A percentile compares a stretch with the other conserved stretches of the same genome.
Evolutionary conservation across 2,888 invertebrate species (phyloP).

Genomic region (Drosophila ustulata): DNA sequence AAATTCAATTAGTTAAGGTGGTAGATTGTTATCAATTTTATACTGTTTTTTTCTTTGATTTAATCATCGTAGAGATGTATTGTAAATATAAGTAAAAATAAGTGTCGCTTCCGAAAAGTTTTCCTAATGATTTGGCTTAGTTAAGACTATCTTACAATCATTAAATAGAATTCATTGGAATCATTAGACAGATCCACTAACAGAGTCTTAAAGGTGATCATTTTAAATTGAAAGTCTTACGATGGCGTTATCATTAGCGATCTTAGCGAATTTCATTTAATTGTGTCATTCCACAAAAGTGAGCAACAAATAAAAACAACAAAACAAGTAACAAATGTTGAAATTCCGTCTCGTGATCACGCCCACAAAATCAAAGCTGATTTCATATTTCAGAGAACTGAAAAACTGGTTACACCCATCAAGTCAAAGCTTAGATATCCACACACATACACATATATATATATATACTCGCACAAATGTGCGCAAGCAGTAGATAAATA

Average conservation of each 20-base stretch:
- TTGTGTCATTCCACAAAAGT: constrained; percentile 69
- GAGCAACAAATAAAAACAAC: constrained; percentile 37
- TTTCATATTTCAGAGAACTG: constrained; percentile 60
- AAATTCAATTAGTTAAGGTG: too few relatives aligned
- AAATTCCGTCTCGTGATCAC: constrained; percentile 60
- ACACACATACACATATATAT: constrained; percentile 4
- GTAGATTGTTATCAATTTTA: too few relatives aligned
- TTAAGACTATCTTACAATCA: too few relatives aligned
- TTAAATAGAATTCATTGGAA: constrained; percentile 26
- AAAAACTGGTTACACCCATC: constrained; percentile 69
- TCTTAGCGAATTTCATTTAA: constrained; percentile 58
- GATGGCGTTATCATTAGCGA: constrained; percentile 18
- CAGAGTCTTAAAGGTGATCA: constrained; percentile 11
- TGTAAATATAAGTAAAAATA: too few relatives aligned
- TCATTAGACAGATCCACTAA: constrained; percentile 20
- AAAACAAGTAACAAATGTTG: constrained; percentile 5
- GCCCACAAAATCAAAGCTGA: constrained; percentile 70
- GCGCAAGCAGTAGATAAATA: neutral
- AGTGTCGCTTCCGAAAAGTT: too few relatives aligned
- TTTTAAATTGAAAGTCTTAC: constrained; percentile 11
- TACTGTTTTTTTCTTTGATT: too few relatives aligned
- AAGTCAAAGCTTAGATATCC: constrained; percentile 26
- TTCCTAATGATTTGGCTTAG: too few relatives aligned
- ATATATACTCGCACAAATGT: neutral
- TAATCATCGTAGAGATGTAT: too few relatives aligned